Evolutionary conservation across 2,797 vertebrate species (phyloP).

Genomic region (Lophotriccus pileatus): DNA sequence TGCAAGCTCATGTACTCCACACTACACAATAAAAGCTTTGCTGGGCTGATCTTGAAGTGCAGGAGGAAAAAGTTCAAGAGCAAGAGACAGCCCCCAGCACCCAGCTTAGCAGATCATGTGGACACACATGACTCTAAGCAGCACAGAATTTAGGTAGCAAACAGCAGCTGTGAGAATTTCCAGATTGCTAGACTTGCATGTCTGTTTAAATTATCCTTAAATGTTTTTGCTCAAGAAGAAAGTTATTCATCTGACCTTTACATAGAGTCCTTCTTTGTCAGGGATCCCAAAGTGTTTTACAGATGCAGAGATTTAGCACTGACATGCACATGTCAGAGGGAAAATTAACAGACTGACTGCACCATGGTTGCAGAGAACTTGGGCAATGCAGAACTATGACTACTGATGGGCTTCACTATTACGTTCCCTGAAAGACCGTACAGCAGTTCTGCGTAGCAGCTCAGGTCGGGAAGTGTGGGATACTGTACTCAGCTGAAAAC

Average conservation of each 20-base stretch:
- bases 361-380: not conserved
- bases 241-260: not conserved
- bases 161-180: slow-evolving; percentile 14
- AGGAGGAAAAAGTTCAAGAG: slow-evolving; percentile 36
- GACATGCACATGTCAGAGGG: not conserved
- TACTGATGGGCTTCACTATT: not conserved
- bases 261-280: not conserved
- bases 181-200: not conserved
- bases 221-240: not conserved
- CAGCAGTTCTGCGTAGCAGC: not conserved
- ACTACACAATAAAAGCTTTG: slow-evolving; percentile 3
- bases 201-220: not conserved
- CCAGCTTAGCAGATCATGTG: slow-evolving; percentile 53
- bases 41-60: not conserved
- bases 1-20: not conserved
- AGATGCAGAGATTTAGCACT: not conserved
- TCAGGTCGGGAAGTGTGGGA: not conserved
- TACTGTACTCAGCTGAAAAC: slow-evolving; percentile 18
- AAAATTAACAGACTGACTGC: not conserved
- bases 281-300: not conserved
- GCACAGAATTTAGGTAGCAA: slow-evolving; percentile 1
- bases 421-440: not conserved
- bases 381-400: not conserved
- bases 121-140: slow-evolving; percentile 46
- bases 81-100: not conserved